Percentiles rank a stretch among this genome's conserved stretches.
phyloP scores from a whole-genome alignment of 2,797 vertebrate genomes.

The Clarias laeviceps region DNA sequence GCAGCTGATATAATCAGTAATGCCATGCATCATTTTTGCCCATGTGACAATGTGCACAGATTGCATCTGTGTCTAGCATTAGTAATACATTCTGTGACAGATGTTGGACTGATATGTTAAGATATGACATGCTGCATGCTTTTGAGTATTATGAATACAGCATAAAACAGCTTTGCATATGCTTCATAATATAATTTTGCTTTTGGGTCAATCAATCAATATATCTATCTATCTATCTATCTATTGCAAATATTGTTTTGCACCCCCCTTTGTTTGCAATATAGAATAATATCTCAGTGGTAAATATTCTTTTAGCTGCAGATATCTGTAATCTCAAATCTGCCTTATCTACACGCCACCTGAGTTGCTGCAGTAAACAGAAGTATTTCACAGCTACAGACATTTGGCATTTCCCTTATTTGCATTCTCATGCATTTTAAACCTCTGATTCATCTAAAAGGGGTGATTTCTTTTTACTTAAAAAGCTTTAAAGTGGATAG shows the following conservation, averaged over 20 bases:
- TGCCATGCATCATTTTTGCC: background rate
- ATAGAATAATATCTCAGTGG: background rate
- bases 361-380: constrained; percentile 12
- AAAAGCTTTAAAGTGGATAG: background rate
- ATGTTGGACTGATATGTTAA: background rate
- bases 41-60: background rate
- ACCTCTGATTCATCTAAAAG: background rate
- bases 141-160: background rate
- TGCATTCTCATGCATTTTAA: background rate
- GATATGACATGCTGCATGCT: background rate
- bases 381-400: background rate
- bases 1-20: background rate
- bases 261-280: background rate
- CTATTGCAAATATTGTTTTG: background rate
- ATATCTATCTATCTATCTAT: too few relatives aligned
- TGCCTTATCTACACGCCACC: background rate
- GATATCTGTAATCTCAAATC: constrained; percentile 3
- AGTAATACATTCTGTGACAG: background rate
- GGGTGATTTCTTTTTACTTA: background rate
- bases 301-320: background rate
- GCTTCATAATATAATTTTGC: too few relatives aligned
- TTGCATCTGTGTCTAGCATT: background rate
- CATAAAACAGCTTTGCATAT: background rate
- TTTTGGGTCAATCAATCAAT: too few relatives aligned
- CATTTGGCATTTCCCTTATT: constrained; percentile 6